Base-by-base conservation (phyloP, 1,140 invertebrate species). In the Cyclargus thomasi region DNA sequence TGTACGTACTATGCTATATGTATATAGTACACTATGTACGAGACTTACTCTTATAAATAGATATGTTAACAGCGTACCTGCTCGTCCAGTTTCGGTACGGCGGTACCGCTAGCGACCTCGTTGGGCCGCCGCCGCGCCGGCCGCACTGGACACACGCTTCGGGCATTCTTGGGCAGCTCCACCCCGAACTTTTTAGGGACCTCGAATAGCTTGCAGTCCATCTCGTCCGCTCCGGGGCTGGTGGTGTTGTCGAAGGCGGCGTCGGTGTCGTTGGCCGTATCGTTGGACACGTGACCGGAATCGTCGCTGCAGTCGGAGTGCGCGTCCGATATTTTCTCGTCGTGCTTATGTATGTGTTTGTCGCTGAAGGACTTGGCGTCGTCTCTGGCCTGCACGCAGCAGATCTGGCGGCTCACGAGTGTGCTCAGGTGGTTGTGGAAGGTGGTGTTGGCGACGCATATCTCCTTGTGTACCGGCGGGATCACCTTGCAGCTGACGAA, bases 281-380 rank as follows among this genome's bases (percentile, higher is more conserved):
- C 94, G 74, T 95, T 95, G 55, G 94, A 95, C 66, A 95, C 95
- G 84, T 95, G 94, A 59, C 95, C 95, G 22, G 94, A 95, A 82
- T 95, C 95, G 76, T 95, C 95, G 47, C 94, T 95, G 72, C 93
- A 94, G 73, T 91, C 90, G 8, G 90, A 91, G 71, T 91, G 86
- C 23, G 86, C 84, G 74, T 91, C 90, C 29, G 90, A 91, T 80
- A 90, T 89, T 79, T 91, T 91, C 72, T 90, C 88, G 35, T 90
- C 87, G 8, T 85, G 82, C 74, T 90, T 90, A 64, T 78, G 81
- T 64, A 83, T 70, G 53, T 86, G 76, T 71, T 88, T 88, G 65
- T 86, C 81, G 11, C 83, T 79, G 18, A 79, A 91, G 65, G 76
- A 84, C 77, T 80, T 85, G 11, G 71, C 71, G 68, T 91, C 90